Percentiles rank a stretch among this genome's conserved stretches.
phyloP scores from a whole-genome alignment of 2,888 invertebrate species.

The Holacanthella duospinosa region DNA sequence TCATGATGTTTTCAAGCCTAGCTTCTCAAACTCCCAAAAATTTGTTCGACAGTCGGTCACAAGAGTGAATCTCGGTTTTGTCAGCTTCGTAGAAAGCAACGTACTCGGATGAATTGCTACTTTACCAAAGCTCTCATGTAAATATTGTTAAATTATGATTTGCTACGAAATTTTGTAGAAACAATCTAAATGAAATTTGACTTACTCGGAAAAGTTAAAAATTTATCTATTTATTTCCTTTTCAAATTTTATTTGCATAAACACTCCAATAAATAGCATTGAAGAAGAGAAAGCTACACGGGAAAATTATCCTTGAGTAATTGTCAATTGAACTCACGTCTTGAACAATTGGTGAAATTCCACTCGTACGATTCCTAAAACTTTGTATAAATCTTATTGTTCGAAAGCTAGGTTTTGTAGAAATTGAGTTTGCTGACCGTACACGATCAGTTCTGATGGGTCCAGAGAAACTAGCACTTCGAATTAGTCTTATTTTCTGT shows the following conservation, averaged over 20 bases:
- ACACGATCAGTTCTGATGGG: slow-evolving; percentile 22
- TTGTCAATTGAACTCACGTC: slow-evolving; percentile 52
- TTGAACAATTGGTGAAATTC: slow-evolving; percentile 40
- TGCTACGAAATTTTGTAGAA: no score
- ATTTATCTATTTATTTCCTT: no score
- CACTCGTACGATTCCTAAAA: neutral
- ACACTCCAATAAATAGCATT: slow-evolving; percentile 50
- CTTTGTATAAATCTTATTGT: neutral
- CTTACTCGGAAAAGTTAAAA: no score
- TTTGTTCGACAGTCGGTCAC: no score
- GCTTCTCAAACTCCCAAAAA: no score
- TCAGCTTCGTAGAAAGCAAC: no score
- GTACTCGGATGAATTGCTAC: no score
- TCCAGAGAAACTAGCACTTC: slow-evolving; percentile 37
- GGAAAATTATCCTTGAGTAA: slow-evolving; percentile 49
- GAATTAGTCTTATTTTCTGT: slow-evolving; percentile 18
- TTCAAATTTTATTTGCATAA: slow-evolving; percentile 33
- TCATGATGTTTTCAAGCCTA: no score
- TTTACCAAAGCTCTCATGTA: no score
- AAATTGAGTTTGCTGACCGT: slow-evolving; percentile 20
- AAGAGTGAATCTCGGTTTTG: no score
- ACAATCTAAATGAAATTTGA: no score
- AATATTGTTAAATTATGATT: no score
- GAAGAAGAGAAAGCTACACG: slow-evolving; percentile 49
- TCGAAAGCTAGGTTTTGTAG: slow-evolving; percentile 8